Evolutionary conservation across 2,113 vertebrate genomes (phyloP), one percentile per base, ranked within the genome.

Genomic region (Aptenodytes forsteri): DNA sequence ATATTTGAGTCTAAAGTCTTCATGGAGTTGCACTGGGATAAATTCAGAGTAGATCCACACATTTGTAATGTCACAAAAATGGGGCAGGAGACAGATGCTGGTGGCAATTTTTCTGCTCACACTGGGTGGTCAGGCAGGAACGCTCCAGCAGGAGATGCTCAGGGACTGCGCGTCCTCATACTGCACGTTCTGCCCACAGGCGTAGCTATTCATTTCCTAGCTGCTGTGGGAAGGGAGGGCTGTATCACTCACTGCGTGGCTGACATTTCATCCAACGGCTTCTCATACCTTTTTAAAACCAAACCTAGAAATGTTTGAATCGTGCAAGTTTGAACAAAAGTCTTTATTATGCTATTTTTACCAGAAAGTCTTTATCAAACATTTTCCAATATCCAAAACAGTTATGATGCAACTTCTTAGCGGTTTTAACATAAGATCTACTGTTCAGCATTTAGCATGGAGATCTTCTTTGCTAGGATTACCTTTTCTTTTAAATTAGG

Each of bases 151-250:
- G 61, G 21, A 71, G 85, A 32, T 19, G 59, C 38, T 14, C 4
- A 30, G 49, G 34, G 32, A 17, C 69, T 4, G 15, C 9, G 0
- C 0, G 3, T 32, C 36, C 50, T 75, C 29, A 4, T 6, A 3
- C 66, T 6, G n/a, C 82, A 16, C 49, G 13, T 16, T 2, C 54
- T 16, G 40, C 50, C 42, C n/a, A 8, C 6, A 4, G 19, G 21
- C 1, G 5, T 6, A 52, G 47, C 56, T 13, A 2, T 20, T 34
- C 40, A 2, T 19, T 16, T 27, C 80, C 66, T 22, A 16, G 77
- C 67, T 22, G 61, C 25, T 29, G 66, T 3, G 73, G 47, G 75
- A 29, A 46, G 46, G 70, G 20, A 49, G 18, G 13, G 55, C 23
- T 83, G 29, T 2, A 40, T 62, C 42, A 3, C 27, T 66, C 6